Evolutionary conservation across 2,888 invertebrate genomes (phyloP), one percentile per base, ranked within the genome.

Genomic region (Meganola albula): DNA sequence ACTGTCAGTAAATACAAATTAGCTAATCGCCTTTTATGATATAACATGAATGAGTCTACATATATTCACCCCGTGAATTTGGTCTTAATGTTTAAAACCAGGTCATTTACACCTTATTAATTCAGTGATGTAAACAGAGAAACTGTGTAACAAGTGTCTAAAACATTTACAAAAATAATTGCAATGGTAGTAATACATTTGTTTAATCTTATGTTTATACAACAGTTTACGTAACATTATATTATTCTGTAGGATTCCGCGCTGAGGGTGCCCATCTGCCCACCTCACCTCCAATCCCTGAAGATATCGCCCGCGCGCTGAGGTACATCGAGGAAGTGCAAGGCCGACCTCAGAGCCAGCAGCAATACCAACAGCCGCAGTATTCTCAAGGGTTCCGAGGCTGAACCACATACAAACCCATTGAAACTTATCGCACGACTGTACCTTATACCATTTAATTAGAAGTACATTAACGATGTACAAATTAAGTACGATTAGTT

Each of bases 201-300:
- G n/a, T n/a, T n/a, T n/a, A n/a, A n/a, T n/a, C n/a, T n/a, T n/a
- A n/a, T n/a, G n/a, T n/a, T n/a, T n/a, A n/a, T 16, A 16, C 16
- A 5, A 16, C 16, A 5, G 6, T 5, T 16, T 16, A 16, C 16
- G 4, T 5, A 16, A 16, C 6, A 16, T 6, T 5, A 16, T 16
- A 16, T 6, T 16, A 16, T 20, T 34, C 38, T 48, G 12, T 34
- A 85, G 90, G 90, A 65, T 90, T 90, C 87, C 89, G 82, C 31
- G 76, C 90, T 16, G 79, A 86, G 44, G 90, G 90, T 13, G 88
- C 87, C 25, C 90, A 90, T 43, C 63, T 90, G 31, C 90, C 90
- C 26, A 88, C 89, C n/a, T 87, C 90, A 39, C 90, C 89, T 10
- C 89, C 90, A 13, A 87, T 89, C 58, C 90, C 90, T 7, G 88